These are phyloP conservation scores for Galaxias olidus DNA, from an alignment of 2,797 vertebrate species.

Conservation along the genomic window DNA sequence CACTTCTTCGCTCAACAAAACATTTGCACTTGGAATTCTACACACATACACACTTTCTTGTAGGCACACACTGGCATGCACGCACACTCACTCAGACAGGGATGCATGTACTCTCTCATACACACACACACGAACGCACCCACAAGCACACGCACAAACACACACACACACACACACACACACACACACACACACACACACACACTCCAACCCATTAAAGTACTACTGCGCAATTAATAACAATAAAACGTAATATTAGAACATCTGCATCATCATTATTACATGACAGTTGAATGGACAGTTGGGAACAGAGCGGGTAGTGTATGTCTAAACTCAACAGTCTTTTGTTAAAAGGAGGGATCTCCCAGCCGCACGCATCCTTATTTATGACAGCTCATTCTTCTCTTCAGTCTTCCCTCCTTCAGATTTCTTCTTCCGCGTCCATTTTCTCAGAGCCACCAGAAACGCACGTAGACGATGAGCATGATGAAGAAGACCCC, in stretches of 20 bases:
- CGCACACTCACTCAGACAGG: background rate
- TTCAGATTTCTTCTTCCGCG: constrained; percentile 2
- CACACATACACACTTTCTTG: constrained; percentile 12
- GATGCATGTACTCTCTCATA: too few species aligned
- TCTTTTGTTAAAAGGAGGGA: constrained; percentile 54
- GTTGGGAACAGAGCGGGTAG: constrained; percentile 49
- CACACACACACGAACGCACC: background rate
- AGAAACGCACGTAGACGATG: constrained; percentile 97
- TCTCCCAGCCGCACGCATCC: constrained; percentile 13
- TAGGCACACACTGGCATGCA: constrained; percentile 16
- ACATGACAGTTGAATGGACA: constrained; percentile 53
- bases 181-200: too few species aligned
- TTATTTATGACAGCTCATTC: background rate
- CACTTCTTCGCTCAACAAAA: constrained; percentile 7
- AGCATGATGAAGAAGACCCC: constrained; percentile 98
- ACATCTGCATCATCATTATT: constrained; percentile 45
- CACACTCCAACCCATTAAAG: constrained; percentile 31
- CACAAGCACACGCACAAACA: constrained; percentile 3
- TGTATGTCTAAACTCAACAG: constrained; percentile 53
- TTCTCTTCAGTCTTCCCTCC: background rate
- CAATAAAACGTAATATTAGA: constrained; percentile 59
- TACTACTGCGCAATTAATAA: constrained; percentile 39
- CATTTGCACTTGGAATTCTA: constrained; percentile 3
- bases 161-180: background rate
- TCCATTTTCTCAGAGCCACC: constrained; percentile 90